Percentiles rank a stretch among this genome's conserved stretches.
phyloP scores from a whole-genome alignment of 2,797 vertebrate genomes.

The Epinephelus awoara region DNA sequence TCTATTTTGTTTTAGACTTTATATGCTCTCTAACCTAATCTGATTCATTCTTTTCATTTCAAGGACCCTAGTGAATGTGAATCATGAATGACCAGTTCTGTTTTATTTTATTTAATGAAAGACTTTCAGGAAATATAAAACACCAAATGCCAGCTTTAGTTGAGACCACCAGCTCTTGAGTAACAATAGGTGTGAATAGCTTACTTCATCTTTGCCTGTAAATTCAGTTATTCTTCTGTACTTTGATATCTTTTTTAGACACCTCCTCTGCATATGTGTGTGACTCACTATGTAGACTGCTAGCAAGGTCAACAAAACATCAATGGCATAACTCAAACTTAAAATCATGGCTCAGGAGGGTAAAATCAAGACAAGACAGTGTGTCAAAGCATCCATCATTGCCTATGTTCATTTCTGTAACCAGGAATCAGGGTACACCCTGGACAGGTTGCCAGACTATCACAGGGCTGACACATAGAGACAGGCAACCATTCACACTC shows the following conservation, averaged over 20 bases:
- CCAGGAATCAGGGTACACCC: too few species aligned
- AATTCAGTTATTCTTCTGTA: too few species aligned
- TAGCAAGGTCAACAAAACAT: too few species aligned
- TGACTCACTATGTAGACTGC: too few species aligned
- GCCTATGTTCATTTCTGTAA: too few species aligned
- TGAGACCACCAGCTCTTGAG: conserved; percentile 8
- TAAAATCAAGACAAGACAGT: not conserved
- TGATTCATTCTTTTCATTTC: conserved; percentile 28
- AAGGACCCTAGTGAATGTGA: conserved; percentile 6
- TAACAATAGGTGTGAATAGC: conserved; percentile 5
- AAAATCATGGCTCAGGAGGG: not conserved
- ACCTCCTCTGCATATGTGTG: too few species aligned
- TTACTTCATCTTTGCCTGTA: not conserved
- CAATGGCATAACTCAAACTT: not conserved
- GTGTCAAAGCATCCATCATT: conserved; percentile 2
- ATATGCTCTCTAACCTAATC: conserved; percentile 10
- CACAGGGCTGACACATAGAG: too few species aligned
- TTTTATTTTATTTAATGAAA: conserved; percentile 33
- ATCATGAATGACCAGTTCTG: conserved; percentile 21
- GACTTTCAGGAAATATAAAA: not conserved
- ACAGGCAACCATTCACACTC: too few species aligned
- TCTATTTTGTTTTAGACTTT: conserved; percentile 8
- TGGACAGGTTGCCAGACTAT: too few species aligned
- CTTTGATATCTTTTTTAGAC: too few species aligned
- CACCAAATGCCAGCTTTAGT: not conserved